A percentile compares a stretch with the other conserved stretches of the same genome.
Conservation (phyloP, 2,888 invertebrate genomes). For the Heteromurus nitidus region DNA sequence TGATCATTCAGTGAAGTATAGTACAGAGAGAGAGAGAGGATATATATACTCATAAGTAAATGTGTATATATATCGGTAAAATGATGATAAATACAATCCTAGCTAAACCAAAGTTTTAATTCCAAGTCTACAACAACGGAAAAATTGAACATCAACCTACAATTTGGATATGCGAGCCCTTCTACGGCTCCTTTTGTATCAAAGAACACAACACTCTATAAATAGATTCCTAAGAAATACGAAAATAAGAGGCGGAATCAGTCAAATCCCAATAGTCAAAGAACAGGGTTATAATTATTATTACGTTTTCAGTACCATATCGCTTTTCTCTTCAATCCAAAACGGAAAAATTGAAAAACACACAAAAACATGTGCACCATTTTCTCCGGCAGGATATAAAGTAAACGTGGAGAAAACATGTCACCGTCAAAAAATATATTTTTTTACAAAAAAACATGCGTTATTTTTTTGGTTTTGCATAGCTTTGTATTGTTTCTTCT, state of each 20-base stretch:
- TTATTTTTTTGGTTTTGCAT: conserved; percentile 15
- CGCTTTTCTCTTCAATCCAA: too few species aligned
- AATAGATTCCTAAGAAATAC: conserved; percentile 40
- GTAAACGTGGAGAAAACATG: too few species aligned
- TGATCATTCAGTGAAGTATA: conserved; percentile 49
- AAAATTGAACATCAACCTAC: conserved; percentile 54
- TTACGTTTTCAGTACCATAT: too few species aligned
- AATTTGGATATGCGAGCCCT: conserved; percentile 51
- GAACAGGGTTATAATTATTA: conserved; percentile 65
- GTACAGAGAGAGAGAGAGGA: too few species aligned
- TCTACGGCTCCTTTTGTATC: conserved; percentile 50
- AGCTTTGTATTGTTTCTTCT: conserved; percentile 37
- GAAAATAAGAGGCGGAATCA: conserved; percentile 56
- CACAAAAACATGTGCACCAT: conserved; percentile 24
- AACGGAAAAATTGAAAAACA: too few species aligned
- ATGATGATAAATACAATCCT: conserved; percentile 53
- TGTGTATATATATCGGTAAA: conserved; percentile 19
- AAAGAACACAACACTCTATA: conserved; percentile 46
- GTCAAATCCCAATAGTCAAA: conserved; percentile 63
- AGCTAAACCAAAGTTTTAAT: conserved; percentile 52
- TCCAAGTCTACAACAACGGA: conserved; percentile 65
- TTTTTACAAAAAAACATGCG: too few species aligned
- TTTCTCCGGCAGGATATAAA: too few species aligned
- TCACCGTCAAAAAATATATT: too few species aligned
- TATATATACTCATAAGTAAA: conserved; percentile 22